These are phyloP conservation scores for Meta bourneti DNA, from an alignment of 2,888 invertebrate genomes.

Conservation along the genomic window DNA sequence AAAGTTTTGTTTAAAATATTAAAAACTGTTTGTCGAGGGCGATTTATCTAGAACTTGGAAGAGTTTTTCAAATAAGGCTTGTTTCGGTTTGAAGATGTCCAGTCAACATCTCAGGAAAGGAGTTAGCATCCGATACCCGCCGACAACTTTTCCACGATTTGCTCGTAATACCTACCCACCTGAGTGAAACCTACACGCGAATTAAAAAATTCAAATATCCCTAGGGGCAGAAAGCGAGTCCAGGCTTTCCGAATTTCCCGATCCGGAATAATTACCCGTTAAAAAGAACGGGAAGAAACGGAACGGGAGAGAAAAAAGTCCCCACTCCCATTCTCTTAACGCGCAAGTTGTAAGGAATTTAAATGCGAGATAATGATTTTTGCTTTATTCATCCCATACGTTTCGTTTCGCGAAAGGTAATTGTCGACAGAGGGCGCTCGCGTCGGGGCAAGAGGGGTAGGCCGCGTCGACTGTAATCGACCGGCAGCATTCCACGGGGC, in stretches of 20 bases:
- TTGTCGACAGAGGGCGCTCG: constrained; percentile 39
- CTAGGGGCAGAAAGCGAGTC: neutral
- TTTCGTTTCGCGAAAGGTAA: constrained; percentile 33
- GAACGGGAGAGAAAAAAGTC: neutral
- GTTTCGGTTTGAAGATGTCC: neutral
- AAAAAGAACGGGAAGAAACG: no score
- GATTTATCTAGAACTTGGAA: no score
- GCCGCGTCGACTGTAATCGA: constrained; percentile 48
- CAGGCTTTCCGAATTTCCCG: neutral
- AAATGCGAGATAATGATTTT: constrained; percentile 60
- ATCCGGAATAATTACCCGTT: neutral
- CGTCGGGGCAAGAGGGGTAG: constrained; percentile 28
- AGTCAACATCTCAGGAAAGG: neutral
- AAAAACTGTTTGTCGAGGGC: no score
- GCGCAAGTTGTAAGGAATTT: constrained; percentile 49
- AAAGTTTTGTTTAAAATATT: no score
- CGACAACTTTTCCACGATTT: neutral
- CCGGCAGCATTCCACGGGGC: constrained; percentile 57
- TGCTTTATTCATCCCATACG: constrained; percentile 38
- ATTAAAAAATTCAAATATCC: neutral
- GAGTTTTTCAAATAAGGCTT: no score
- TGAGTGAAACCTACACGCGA: neutral
- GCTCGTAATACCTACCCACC: neutral
- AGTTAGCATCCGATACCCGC: neutral
- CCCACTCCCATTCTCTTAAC: constrained; percentile 27